phyloP scores from a whole-genome alignment of 2,113 vertebrate species.

The Saguinus imperator region DNA sequence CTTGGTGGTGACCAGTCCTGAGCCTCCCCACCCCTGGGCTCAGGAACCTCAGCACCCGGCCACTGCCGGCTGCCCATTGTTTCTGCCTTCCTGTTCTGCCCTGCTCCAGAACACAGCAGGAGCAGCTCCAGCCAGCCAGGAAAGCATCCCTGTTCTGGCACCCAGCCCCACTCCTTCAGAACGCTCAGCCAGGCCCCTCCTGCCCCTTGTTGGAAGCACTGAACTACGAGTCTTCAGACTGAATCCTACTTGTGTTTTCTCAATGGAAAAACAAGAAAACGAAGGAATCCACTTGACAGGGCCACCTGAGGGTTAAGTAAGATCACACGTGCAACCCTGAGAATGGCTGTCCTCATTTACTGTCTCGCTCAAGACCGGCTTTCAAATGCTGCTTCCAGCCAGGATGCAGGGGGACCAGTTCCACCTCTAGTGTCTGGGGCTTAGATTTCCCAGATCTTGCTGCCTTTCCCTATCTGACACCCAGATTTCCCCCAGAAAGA shows the following conservation, averaged over 20 bases:
- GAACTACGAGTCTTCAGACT: not conserved
- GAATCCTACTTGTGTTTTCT: not conserved
- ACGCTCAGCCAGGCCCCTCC: not conserved
- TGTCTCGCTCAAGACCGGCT: rapidly evolving
- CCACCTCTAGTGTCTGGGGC: not conserved
- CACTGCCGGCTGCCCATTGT: not conserved
- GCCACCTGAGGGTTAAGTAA: not conserved
- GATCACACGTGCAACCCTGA: rapidly evolving
- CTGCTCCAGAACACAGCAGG: rapidly evolving
- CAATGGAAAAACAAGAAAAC: not conserved
- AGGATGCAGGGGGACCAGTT: rapidly evolving
- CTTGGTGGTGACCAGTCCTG: not conserved
- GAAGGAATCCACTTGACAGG: not conserved
- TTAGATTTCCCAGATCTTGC: not conserved
- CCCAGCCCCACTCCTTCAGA: not conserved
- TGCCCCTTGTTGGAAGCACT: rapidly evolving
- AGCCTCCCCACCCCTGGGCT: not conserved
- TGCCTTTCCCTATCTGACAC: not conserved
- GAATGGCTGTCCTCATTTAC: rapidly evolving
- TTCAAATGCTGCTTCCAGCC: not conserved
- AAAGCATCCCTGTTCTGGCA: not conserved
- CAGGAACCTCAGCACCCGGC: not conserved
- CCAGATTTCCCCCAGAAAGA: not conserved
- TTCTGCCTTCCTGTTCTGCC: constrained; percentile 47
- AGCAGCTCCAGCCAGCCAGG: not conserved